phyloP scores from a whole-genome alignment of 2,888 invertebrate genomes.

The Nephrotoma flavescens region DNA sequence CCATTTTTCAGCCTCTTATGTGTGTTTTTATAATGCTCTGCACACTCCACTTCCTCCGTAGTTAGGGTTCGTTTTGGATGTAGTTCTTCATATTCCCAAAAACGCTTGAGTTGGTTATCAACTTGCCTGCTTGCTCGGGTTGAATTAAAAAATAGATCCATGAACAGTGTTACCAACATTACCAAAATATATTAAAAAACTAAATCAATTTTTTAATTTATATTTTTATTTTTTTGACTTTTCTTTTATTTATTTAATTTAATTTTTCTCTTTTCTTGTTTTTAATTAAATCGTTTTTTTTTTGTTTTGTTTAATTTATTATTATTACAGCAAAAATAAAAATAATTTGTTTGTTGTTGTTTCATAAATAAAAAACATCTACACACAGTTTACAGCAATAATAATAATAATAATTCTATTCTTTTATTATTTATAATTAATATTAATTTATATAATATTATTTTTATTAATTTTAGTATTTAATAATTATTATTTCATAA shows the following conservation, averaged over 20 bases:
- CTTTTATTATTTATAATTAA: not conserved
- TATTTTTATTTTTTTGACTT: not conserved
- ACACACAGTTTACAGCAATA: conserved; percentile 5
- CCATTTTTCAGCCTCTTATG: too few species aligned
- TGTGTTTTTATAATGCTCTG: too few species aligned
- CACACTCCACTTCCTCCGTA: too few species aligned
- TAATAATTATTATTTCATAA: conserved; percentile 1
- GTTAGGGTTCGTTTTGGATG: too few species aligned
- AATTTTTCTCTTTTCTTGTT: not conserved
- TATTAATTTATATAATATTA: not conserved
- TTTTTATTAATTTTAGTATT: not conserved
- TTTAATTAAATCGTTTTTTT: not conserved
- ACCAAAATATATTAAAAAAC: too few species aligned
- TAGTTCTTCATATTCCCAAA: too few species aligned
- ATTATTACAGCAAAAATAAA: not conserved
- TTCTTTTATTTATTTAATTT: not conserved
- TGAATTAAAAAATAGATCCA: too few species aligned
- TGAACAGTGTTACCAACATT: too few species aligned
- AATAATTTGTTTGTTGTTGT: not conserved
- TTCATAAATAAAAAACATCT: conserved; percentile 3
- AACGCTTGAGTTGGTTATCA: too few species aligned
- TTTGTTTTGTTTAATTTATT: not conserved
- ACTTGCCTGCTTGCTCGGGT: too few species aligned
- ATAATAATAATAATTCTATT: not conserved
- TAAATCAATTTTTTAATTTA: not conserved